phyloP scores from a whole-genome alignment of 2,113 vertebrate species.

The Chiloscyllium plagiosum region DNA sequence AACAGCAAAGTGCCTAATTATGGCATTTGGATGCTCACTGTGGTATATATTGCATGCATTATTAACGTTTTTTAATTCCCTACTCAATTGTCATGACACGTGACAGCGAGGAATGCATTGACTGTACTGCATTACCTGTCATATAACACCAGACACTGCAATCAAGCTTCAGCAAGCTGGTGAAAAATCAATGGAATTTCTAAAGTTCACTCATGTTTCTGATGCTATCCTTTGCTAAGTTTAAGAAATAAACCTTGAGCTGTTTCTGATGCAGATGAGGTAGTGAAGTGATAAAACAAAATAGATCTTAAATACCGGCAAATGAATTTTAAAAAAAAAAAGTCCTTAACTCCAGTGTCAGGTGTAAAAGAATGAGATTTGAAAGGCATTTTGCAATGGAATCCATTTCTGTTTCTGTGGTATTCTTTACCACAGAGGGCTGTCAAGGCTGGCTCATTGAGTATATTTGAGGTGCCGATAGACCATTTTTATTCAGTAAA shows the following conservation, averaged over 20 bases:
- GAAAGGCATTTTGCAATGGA: not conserved
- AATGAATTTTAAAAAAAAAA: not conserved
- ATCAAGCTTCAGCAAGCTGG: not conserved
- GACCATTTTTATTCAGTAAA: too few relatives aligned
- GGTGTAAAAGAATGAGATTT: not conserved
- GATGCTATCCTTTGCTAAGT: not conserved
- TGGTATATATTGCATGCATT: not conserved
- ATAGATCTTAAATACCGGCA: not conserved
- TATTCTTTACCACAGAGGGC: too few relatives aligned
- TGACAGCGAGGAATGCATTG: not conserved
- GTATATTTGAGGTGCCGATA: too few relatives aligned
- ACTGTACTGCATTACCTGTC: not conserved
- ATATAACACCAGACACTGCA: not conserved
- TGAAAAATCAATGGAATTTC: not conserved
- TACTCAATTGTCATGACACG: too few relatives aligned
- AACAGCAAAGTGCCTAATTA: not conserved
- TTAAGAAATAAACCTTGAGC: not conserved
- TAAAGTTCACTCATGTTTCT: not conserved
- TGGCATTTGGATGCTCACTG: not conserved
- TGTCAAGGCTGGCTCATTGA: too few relatives aligned
- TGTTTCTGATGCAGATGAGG: not conserved
- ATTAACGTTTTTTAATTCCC: not conserved
- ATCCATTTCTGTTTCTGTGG: not conserved
- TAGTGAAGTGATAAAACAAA: not conserved
- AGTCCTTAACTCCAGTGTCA: not conserved